These are phyloP conservation scores for Rhagoletis zephyria DNA, from an alignment of 1,140 invertebrate species.

Conservation along the genomic window DNA sequence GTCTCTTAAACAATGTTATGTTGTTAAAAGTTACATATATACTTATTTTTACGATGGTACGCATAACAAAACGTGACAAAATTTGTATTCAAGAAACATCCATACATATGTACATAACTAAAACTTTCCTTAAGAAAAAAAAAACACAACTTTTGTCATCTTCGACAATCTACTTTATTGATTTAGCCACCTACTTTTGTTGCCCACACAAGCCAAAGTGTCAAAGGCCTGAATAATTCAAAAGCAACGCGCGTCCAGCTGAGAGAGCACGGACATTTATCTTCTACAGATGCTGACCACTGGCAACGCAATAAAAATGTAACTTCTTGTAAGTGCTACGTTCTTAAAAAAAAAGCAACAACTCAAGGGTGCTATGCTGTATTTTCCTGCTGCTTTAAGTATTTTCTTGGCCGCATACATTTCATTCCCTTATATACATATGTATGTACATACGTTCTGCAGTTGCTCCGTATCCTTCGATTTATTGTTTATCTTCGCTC, in stretches of 20 bases:
- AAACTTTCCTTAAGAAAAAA: too few relatives aligned
- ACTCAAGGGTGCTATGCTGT: neutral
- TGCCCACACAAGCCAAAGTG: neutral
- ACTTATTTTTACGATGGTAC: too few relatives aligned
- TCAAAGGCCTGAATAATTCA: slow-evolving; percentile 2
- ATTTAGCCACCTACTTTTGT: neutral
- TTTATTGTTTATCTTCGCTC: neutral
- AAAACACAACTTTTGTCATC: neutral
- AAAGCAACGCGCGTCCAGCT: neutral
- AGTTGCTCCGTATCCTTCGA: neutral
- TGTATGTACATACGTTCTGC: neutral
- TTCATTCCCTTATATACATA: too few relatives aligned
- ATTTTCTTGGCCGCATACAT: too few relatives aligned
- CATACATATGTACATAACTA: too few relatives aligned
- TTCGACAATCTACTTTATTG: neutral
- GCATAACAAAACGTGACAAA: too few relatives aligned
- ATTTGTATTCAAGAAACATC: too few relatives aligned
- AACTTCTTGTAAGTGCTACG: neutral
- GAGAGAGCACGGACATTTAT: neutral
- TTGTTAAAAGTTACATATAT: too few relatives aligned
- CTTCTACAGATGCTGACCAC: neutral
- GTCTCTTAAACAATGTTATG: too few relatives aligned
- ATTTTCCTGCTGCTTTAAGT: neutral
- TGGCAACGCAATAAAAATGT: neutral
- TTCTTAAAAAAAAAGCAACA: neutral